These are phyloP conservation scores for Epizoanthus illoricatus DNA, from an alignment of 92 coral and sea anemone species.

Conservation along the genomic window DNA sequence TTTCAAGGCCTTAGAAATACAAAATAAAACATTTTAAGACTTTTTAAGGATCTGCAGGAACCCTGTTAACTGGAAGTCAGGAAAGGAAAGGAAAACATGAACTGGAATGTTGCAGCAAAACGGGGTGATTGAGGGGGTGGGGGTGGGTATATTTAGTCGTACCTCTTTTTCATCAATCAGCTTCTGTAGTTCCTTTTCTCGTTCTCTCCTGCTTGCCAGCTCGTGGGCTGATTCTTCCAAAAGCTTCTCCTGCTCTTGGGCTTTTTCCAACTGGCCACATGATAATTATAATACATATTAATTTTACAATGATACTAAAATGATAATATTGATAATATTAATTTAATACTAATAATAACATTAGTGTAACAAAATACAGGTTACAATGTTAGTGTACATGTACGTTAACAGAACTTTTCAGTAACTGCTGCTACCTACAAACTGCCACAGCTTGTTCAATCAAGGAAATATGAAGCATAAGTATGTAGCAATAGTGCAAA, in stretches of 20 bases:
- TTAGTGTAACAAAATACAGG: neutral
- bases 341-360: neutral
- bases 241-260: conserved; percentile 89
- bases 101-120: no score
- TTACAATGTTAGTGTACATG: neutral
- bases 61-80: no score
- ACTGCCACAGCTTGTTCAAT: neutral
- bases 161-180: conserved; percentile 99
- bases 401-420: neutral
- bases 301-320: neutral
- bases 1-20: no score
- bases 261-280: conserved; percentile 85
- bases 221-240: conserved; percentile 97
- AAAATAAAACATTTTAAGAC: no score
- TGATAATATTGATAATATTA: no score
- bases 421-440: neutral
- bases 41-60: no score
- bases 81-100: no score
- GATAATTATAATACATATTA: neutral
- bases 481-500: neutral
- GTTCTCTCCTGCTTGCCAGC: conserved; percentile 81
- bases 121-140: no score
- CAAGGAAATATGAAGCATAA: neutral
- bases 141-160: neutral
- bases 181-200: conserved; percentile 87